Evolutionary conservation across 2,888 invertebrate species (phyloP), one percentile per base, ranked within the genome.

Genomic region (Macrophya annulata): DNA sequence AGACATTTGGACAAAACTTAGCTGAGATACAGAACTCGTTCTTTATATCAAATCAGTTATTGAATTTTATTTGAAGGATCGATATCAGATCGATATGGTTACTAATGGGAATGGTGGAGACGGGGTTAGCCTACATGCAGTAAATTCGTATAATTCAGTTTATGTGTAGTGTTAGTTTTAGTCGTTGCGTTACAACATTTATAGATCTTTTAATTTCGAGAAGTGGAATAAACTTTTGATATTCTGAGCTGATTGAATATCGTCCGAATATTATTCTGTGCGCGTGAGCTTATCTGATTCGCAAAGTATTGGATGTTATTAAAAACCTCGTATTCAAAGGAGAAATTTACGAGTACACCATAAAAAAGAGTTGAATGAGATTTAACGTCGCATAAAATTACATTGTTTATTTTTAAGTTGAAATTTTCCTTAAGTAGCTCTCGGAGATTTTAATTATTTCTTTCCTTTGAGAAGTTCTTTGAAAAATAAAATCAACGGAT

Each of bases 361-460:
- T 74, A n/a, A 43, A 74, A 3, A 74, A 74, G 21, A 10, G n/a
- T 74, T 74, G 45, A 74, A 45, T 1, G 45, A 45, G 74, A 31
- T 21, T 45, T 21, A n/a, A 21, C 74, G n/a, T 45, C 45, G 43
- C n/a, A 45, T 74, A 45, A 45, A 43, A 74, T 74, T 74, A 45
- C 43, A 45, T 45, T 21, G 21, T 45, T 15, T 6, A 45, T 21
- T n/a, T 74, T 43, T 5, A 21, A 45, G n/a, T 5, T 40, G 12
- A 12, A 43, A 45, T 21, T 45, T 15, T 17, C 45, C 43, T 45
- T 21, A 12, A 21, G n/a, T 25, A n/a, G 21, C 43, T 25, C 40
- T 45, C 74, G 45, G 43, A 21, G 45, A 74, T 74, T n/a, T n/a
- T 10, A 43, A 74, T 74, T 74, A 45, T 45, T 74, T 74, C 21